A percentile compares a stretch with the other conserved stretches of the same genome.
These are phyloP conservation scores for Euclidia mi DNA, from an alignment of 2,888 invertebrate species.

Conservation along the genomic window DNA sequence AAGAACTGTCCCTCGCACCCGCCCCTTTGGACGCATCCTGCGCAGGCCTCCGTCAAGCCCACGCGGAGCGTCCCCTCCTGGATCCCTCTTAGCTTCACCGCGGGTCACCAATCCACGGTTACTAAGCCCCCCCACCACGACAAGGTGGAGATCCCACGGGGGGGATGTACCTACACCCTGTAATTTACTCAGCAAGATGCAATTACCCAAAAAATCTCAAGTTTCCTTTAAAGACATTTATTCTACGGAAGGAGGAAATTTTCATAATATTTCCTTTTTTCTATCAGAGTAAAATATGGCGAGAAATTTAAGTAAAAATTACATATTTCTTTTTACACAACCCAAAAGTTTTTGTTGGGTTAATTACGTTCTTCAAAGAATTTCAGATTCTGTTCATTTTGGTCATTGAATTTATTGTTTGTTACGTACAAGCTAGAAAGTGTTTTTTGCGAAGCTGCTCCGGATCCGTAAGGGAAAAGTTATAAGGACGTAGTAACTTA, in stretches of 20 bases:
- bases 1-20: no score
- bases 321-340: conserved; percentile 28
- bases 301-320: conserved; percentile 41
- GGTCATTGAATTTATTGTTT: conserved; percentile 29
- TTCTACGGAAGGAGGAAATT: conserved; percentile 33
- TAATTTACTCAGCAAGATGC: conserved; percentile 9
- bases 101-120: no score
- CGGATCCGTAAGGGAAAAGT: no score
- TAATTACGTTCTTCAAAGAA: conserved; percentile 51
- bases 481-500: no score
- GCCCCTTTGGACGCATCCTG: no score
- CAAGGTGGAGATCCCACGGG: no score
- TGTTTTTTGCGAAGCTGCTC: conserved; percentile 14
- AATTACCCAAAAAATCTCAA: conserved; percentile 15
- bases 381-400: conserved; percentile 42
- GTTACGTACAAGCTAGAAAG: conserved; percentile 15
- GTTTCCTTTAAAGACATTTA: conserved; percentile 23
- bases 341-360: conserved; percentile 44
- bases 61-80: no score
- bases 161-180: no score
- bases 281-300: conserved; percentile 40
- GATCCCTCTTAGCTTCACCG: no score
- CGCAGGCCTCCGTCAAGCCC: no score
- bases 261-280: conserved; percentile 33
- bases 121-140: no score